phyloP scores from a whole-genome alignment of 2,888 invertebrate species.

The Tachina lurida region DNA sequence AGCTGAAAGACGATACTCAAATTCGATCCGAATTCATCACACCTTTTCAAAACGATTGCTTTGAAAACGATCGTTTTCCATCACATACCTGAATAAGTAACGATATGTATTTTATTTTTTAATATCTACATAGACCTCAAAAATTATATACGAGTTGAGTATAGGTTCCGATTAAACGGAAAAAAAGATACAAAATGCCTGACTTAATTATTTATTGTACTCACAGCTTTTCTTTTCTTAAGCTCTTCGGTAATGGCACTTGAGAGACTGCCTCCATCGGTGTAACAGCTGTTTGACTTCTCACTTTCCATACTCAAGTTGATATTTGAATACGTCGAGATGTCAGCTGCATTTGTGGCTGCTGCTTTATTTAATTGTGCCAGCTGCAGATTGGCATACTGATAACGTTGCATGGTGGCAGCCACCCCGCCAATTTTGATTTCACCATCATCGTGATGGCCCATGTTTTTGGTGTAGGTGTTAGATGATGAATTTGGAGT shows the following conservation, averaged over 20 bases:
- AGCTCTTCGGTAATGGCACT: conserved; percentile 89
- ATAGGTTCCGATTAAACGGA: no score
- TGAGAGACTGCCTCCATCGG: conserved; percentile 83
- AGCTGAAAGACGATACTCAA: no score
- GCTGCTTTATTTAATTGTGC: conserved; percentile 68
- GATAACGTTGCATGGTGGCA: conserved; percentile 67
- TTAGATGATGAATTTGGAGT: conserved; percentile 21
- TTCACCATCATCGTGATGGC: conserved; percentile 49
- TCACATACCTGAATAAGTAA: no score
- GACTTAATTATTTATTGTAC: conserved; percentile 35
- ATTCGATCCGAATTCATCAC: no score
- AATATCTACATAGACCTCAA: no score
- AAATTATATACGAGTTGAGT: no score
- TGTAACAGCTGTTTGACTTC: conserved; percentile 73
- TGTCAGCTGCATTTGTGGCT: conserved; percentile 58
- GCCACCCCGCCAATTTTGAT: conserved; percentile 64
- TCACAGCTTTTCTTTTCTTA: conserved; percentile 87
- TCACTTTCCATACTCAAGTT: conserved; percentile 59
- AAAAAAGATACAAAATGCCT: no score
- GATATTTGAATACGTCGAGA: conserved; percentile 72
- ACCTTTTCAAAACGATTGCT: no score
- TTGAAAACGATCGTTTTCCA: no score
- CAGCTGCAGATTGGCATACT: conserved; percentile 58
- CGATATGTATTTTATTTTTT: no score
- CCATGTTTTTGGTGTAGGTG: conserved; percentile 28